Base-by-base conservation (phyloP, 2,888 invertebrate species). In the Diarsia brunnea region DNA sequence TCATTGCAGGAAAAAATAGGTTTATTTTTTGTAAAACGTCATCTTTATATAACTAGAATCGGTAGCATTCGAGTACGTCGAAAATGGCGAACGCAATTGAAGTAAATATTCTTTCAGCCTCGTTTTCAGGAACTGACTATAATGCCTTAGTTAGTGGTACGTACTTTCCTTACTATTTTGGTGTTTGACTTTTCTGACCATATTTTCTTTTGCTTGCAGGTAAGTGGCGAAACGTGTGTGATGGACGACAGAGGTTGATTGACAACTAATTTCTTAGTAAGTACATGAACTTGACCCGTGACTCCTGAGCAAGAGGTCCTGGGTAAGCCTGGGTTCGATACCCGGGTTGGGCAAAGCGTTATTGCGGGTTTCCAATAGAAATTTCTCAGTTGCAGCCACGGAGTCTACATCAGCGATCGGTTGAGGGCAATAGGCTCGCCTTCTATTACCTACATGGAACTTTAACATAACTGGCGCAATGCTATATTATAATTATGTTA, bases 171-270 rank as follows among this genome's bases (percentile, higher is more conserved):
- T 76, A 14, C 38, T 64, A 61, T 12, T 53, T 67, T 68, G 38
- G 38, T 38, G 38, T 38, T 38, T 38, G 8, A 38, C 12, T 70
- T 71, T 79, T 38, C 16, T 79, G 53, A 77, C 27, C 61, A 68
- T 70, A 84, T 85, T 88, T 86, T 87, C 84, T 73, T 88, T 93
- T 84, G 38, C 0, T 82, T 94, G 81, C 95, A 95, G 95, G 95
- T 95, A 95, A 94, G 95, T 94, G 85, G 65, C 87, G 88, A 88
- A 86, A 87, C 84, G 88, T 89, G 76, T 82, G 75, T 69, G 66
- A 16, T 61, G 24, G 24, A 43, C 10, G 10, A 69, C 27, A 45
- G 38, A 61, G 55, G 16, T 55, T 65, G 38, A n/a, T 51, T 38
- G 21, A 43, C 1, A 43, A 27, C 16, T 27, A 19, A 16, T 58